Conservation (phyloP, 2,888 invertebrate genomes). For the Dasysyrphus albostriatus region DNA sequence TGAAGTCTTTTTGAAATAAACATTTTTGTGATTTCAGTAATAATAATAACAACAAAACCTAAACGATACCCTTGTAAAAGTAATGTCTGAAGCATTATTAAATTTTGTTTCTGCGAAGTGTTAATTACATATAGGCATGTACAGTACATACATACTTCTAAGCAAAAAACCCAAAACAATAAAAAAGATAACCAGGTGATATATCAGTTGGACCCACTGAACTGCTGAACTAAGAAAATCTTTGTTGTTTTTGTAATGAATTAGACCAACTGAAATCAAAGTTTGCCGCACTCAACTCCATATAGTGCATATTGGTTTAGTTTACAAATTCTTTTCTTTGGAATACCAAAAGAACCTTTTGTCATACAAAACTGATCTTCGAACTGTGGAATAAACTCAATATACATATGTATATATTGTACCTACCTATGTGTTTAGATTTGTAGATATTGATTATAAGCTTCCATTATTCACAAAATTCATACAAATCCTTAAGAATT, state of each 20-base stretch:
- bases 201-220: slow-evolving; percentile 1
- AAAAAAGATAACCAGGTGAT: neutral
- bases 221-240: no score
- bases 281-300: neutral
- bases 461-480: neutral
- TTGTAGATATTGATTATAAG: neutral
- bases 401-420: no score
- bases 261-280: slow-evolving; percentile 6
- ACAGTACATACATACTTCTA: no score
- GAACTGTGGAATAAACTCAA: neutral
- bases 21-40: neutral
- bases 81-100: neutral
- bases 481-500: neutral
- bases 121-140: neutral
- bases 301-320: neutral
- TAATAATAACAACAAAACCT: no score
- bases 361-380: neutral
- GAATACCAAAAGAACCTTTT: neutral
- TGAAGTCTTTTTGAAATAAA: neutral
- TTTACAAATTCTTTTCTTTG: neutral
- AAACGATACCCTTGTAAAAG: neutral
- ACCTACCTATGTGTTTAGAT: no score
- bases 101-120: neutral
- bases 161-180: neutral
- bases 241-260: slow-evolving; percentile 5